Evolutionary conservation across 2,888 invertebrate genomes (phyloP).

Genomic region (Spisula subtruncata): DNA sequence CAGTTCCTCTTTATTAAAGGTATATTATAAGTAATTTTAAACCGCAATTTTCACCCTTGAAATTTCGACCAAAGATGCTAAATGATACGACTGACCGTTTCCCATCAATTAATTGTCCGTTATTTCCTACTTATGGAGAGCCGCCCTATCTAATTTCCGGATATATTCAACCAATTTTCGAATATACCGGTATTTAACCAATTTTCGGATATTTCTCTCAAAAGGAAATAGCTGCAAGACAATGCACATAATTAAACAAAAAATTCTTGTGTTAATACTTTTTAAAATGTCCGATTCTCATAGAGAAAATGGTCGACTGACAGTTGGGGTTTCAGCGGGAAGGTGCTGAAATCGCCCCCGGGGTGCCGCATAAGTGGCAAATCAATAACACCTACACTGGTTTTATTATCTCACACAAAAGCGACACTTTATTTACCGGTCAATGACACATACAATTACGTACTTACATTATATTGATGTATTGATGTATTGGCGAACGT

Average conservation of each 20-base stretch:
- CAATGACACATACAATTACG: slow-evolving; percentile 10
- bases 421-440: slow-evolving; percentile 24
- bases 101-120: neutral
- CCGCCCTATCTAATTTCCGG: too few relatives aligned
- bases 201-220: too few relatives aligned
- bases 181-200: too few relatives aligned
- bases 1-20: neutral
- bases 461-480: too few relatives aligned
- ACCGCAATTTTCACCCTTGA: slow-evolving; percentile 8
- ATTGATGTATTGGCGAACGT: slow-evolving; percentile 5
- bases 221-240: too few relatives aligned
- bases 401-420: slow-evolving; percentile 30
- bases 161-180: too few relatives aligned
- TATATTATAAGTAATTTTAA: neutral
- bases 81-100: neutral
- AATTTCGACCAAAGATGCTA: neutral
- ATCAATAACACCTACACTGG: slow-evolving; percentile 16
- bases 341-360: slow-evolving; percentile 25
- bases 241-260: too few relatives aligned
- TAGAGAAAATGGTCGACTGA: neutral
- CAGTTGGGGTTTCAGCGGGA: neutral
- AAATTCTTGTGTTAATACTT: too few relatives aligned
- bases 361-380: slow-evolving; percentile 34
- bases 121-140: too few relatives aligned
- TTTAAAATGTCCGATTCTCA: too few relatives aligned